Conservation (phyloP, 35 echinoderm and acorn worm species). For the Hemicentrotus pulcherrimus region DNA sequence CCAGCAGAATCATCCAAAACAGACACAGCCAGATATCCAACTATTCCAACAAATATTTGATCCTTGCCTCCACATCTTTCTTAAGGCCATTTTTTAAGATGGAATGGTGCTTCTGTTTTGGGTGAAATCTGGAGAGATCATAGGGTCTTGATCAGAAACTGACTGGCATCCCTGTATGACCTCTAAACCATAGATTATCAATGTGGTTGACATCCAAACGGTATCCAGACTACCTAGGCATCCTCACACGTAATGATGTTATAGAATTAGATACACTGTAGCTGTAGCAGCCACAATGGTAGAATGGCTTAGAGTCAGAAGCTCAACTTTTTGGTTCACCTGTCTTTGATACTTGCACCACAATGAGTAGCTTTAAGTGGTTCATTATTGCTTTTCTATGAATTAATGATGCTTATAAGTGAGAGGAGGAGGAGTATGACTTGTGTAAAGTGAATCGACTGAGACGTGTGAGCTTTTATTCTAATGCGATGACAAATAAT, state of each 20-base stretch:
- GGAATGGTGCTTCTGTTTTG: background rate
- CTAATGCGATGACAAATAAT: conserved; percentile 13
- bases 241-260: background rate
- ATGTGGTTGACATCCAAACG: background rate
- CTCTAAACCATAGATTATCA: background rate
- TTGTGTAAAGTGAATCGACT: background rate
- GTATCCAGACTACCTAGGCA: background rate
- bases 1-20: no score
- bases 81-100: background rate
- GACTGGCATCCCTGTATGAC: background rate
- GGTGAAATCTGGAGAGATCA: background rate
- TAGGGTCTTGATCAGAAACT: background rate
- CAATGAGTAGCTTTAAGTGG: background rate
- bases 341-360: background rate
- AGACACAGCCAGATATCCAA: background rate
- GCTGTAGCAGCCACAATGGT: background rate
- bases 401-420: background rate
- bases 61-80: background rate
- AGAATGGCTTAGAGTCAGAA: background rate
- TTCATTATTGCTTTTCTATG: conserved; percentile 5
- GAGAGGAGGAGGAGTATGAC: background rate
- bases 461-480: conserved; percentile 9
- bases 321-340: background rate
- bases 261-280: background rate
- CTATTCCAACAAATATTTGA: background rate